Percentiles rank a stretch among this genome's conserved stretches.
Evolutionary conservation across 64 coral and sea anemone species (phyloP).

Genomic region (Catalaphyllia jardinei): DNA sequence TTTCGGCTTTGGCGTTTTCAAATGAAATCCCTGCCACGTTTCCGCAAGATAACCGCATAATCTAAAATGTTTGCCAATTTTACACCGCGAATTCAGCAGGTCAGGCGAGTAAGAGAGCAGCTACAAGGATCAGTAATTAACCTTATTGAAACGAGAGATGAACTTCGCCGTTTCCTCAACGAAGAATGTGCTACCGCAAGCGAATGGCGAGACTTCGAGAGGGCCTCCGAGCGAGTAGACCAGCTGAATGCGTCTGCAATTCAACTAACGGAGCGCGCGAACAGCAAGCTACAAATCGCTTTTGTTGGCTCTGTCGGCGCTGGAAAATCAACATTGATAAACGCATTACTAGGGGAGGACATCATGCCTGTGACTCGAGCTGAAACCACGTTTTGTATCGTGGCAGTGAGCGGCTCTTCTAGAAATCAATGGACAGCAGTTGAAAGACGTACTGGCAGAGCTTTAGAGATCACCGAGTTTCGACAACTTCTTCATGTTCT

Average conservation of each 20-base stretch:
- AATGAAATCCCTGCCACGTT: not conserved
- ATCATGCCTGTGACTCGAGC: constrained; percentile 14
- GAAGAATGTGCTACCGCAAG: not conserved
- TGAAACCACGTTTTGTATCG: constrained; percentile 7
- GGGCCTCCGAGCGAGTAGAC: not conserved
- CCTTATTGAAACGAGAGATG: not conserved
- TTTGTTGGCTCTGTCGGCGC: constrained; percentile 13
- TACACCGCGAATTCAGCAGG: not conserved
- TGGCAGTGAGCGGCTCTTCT: not conserved
- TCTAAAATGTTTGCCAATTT: not conserved
- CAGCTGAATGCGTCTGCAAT: not conserved
- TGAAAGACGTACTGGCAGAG: not conserved
- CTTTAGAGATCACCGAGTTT: constrained; percentile 3
- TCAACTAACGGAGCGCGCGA: constrained; percentile 2
- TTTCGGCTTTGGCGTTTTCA: too few relatives aligned
- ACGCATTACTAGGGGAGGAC: constrained; percentile 13
- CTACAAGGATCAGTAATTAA: not conserved
- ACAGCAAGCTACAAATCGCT: constrained; percentile 1
- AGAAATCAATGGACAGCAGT: not conserved
- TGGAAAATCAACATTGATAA: constrained; percentile 15
- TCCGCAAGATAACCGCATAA: not conserved
- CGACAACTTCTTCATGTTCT: constrained; percentile 22
- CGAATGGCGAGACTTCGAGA: constrained; percentile 21
- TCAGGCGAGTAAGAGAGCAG: constrained; percentile 11
- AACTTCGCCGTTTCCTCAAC: constrained; percentile 1